Base-by-base conservation (phyloP, 1,140 invertebrate species). In the Cepaea nemoralis region DNA sequence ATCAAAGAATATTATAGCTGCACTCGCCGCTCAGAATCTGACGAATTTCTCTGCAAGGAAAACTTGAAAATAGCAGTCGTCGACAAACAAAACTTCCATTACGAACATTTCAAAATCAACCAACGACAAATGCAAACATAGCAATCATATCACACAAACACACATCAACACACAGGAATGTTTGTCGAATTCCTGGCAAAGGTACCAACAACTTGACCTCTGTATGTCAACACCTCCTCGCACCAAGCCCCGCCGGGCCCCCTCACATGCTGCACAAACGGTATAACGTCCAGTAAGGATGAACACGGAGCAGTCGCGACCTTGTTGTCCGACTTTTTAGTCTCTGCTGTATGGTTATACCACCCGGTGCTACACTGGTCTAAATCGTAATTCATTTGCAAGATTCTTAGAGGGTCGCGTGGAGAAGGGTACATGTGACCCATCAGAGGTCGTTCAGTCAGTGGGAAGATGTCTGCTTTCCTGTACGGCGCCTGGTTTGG, bases 381-480 rank as follows among this genome's bases (percentile, higher is more conserved):
- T 31, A 82, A 22, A 22, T 80, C 55, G 70, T 85, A 85, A 10
- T 27, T 81, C 19, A 35, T 24, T 14, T 74, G 8, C 37, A 86
- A 66, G n/a, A 79, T 37, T 1, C 19, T 22, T 24, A 37, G 35
- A 5, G 82, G 35, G 39, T 86, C 75, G 16, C 78, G 76, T 0
- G 85, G 86, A 3, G 84, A 69, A 6, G 85, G 83, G 19, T 85
- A 42, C 59, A 77, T 22, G 12, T 81, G 67, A 37, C 77, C 82
- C 39, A 82, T 42, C 14, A 86, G 83, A 33, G 84, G 81, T 42
- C 85, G 77, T 1, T 35, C 19, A 33, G 35, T 69, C 27, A 85
- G 40, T 19, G 86, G 86, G 73, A 85, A 87, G 1, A 86, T 59
- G 22, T 66, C 39, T 19, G 33, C 24, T 67, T 82, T 85, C 0